Evolutionary conservation across 2,888 invertebrate species (phyloP).

Genomic region (Patella ulyssiponensis): DNA sequence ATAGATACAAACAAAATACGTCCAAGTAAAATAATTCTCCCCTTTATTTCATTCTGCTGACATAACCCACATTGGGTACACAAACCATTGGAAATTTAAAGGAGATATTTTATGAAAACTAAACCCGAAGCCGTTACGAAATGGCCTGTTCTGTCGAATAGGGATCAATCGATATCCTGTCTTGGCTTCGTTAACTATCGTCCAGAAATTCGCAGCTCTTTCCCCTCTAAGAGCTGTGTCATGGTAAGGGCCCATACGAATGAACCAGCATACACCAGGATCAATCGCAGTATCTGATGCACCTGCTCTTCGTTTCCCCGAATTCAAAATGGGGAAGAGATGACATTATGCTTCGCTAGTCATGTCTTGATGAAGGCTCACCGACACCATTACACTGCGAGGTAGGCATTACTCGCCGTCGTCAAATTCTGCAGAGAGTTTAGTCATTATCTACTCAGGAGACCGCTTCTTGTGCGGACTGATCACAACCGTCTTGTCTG

Average conservation of each 20-base stretch:
- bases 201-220: conserved; percentile 24
- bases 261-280: conserved; percentile 13
- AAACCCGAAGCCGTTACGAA: conserved; percentile 23
- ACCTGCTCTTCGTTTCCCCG: conserved; percentile 36
- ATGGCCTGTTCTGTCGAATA: conserved; percentile 29
- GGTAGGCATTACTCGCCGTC: too few species aligned
- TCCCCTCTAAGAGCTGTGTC: conserved; percentile 25
- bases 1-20: too few species aligned
- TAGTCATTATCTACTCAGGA: conserved; percentile 36
- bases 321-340: conserved; percentile 37
- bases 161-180: too few species aligned
- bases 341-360: conserved; percentile 40
- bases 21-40: too few species aligned
- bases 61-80: too few species aligned
- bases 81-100: conserved; percentile 33
- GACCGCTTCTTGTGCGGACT: conserved; percentile 32
- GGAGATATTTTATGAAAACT: conserved; percentile 24
- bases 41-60: conserved; percentile 31
- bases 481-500: conserved; percentile 37
- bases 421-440: conserved; percentile 7
- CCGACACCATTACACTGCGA: conserved; percentile 29
- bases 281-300: conserved; percentile 15
- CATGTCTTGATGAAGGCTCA: conserved; percentile 35
- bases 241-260: conserved; percentile 16
- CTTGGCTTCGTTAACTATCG: conserved; percentile 21